phyloP scores from a whole-genome alignment of 2,888 invertebrate species.

The Taphrorychus bicolor region DNA sequence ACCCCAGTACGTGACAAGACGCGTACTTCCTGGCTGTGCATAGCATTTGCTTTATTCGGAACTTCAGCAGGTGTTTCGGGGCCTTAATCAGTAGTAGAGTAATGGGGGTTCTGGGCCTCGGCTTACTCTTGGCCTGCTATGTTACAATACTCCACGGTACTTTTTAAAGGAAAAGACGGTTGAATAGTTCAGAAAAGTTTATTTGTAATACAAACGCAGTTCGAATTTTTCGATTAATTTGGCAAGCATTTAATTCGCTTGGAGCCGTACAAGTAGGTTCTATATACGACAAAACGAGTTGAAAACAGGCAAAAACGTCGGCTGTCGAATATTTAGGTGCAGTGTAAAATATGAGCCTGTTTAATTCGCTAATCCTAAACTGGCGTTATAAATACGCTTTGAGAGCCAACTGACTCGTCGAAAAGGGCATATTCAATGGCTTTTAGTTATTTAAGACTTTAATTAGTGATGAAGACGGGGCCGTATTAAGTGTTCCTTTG shows the following conservation, averaged over 20 bases:
- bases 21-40: slow-evolving; percentile 1
- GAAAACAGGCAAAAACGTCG: neutral
- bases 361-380: neutral
- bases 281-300: neutral
- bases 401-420: neutral
- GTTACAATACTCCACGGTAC: no score
- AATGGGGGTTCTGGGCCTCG: no score
- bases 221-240: neutral
- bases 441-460: neutral
- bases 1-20: slow-evolving; percentile 5
- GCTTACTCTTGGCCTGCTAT: no score
- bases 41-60: neutral
- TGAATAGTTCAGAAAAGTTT: no score
- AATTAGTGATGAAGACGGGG: neutral
- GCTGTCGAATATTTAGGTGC: neutral
- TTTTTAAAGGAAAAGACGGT: no score
- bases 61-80: neutral
- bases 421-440: neutral
- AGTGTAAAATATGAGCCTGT: neutral
- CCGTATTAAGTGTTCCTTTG: no score
- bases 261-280: neutral
- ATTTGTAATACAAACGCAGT: neutral
- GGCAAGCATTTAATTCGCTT: neutral
- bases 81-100: no score
- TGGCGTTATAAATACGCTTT: neutral